Evolutionary conservation across 2,797 vertebrate genomes (phyloP), one percentile per base, ranked within the genome.

Genomic region (Carduelis carduelis): DNA sequence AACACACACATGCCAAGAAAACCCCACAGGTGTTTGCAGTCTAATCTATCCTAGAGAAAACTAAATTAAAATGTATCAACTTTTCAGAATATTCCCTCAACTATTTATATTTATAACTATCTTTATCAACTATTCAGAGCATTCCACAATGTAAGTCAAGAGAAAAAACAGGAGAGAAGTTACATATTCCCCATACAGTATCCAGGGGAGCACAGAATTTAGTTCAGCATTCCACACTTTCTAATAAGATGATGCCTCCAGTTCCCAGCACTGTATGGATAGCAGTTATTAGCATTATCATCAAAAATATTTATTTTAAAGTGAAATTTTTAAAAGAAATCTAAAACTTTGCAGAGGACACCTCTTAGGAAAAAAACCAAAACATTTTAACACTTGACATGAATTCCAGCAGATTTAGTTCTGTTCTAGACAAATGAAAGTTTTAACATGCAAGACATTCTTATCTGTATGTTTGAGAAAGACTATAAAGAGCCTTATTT

Each of bases 1-100:
- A 59, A 0, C n/a, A 52, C 9, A 34, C 0, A 1, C 22, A 55
- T 1, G 1, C 9, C 35, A 34, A 57, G 14, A 53, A 32, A 82
- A 60, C 15, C 1, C 1, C 8, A 9, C 14, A 16, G 60, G 8
- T 24, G n/a, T 74, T 46, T 90, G 12, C 61, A 74, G 12, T 13
- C 34, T 60, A 10, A 91, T 27, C 17, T 44, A 70, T 37, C 13
- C 32, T 8, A 83, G 6, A 77, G 24, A 89, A 91, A 77, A 55
- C 1, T 4, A 63, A 89, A 65, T 26, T n/a, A 30, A 70, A 57
- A 75, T 9, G 3, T 3, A 84, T 22, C 59, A 65, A 2, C 30
- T 53, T n/a, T 7, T 2, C 22, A 59, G 35, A 49, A 68, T 20
- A 34, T 9, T 75, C 81, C 14, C 56, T 59, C 21, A 14, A n/a